These are phyloP conservation scores for Elmis aenea DNA, from an alignment of 2,888 invertebrate genomes.

Conservation along the genomic window DNA sequence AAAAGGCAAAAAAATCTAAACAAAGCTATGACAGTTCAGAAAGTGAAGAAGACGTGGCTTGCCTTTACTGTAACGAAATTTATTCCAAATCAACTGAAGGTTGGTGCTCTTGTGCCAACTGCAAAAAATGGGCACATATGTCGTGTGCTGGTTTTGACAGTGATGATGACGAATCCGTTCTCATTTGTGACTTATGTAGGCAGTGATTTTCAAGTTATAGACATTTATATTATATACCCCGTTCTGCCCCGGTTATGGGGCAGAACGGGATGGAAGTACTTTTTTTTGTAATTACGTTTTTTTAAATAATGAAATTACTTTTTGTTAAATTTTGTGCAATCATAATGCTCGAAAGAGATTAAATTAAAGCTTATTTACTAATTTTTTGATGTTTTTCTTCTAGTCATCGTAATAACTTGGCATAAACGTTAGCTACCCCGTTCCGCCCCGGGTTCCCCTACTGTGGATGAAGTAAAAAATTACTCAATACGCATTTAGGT, in stretches of 20 bases:
- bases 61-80: neutral
- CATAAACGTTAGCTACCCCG: too few species aligned
- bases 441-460: too few species aligned
- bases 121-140: slow-evolving; percentile 3
- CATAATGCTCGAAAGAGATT: too few species aligned
- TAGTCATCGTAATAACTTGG: too few species aligned
- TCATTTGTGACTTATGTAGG: slow-evolving; percentile 1
- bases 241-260: neutral
- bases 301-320: too few species aligned
- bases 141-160: slow-evolving; percentile 1
- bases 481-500: too few species aligned
- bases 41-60: neutral
- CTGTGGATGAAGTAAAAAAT: too few species aligned
- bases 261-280: neutral
- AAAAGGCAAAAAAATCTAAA: neutral
- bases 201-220: too few species aligned
- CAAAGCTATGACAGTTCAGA: neutral
- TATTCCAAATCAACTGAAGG: slow-evolving; percentile 2
- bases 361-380: too few species aligned
- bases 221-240: neutral
- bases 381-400: too few species aligned
- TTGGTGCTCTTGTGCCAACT: neutral
- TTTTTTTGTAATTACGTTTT: slow-evolving; percentile 3
- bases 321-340: too few species aligned
- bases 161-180: slow-evolving; percentile 1